These are phyloP conservation scores for Trochalopteron elliotii DNA, from an alignment of 2,113 vertebrate genomes.

Conservation along the genomic window DNA sequence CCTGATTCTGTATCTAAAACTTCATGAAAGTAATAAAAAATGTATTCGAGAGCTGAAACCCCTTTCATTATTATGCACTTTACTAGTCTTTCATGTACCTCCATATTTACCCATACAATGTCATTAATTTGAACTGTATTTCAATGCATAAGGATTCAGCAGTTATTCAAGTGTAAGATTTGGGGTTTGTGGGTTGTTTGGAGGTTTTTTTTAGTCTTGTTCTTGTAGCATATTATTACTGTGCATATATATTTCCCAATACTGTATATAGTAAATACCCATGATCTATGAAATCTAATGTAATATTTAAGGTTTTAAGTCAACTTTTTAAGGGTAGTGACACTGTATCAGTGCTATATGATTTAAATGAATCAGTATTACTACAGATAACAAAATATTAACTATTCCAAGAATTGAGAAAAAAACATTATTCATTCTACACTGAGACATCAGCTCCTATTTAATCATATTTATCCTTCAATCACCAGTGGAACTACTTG, in stretches of 20 bases:
- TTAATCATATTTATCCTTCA: neutral
- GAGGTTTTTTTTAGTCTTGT: neutral
- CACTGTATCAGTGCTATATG: neutral
- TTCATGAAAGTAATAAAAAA: conserved; percentile 10
- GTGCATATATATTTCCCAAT: neutral
- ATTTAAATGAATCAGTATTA: neutral
- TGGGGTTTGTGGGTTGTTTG: neutral
- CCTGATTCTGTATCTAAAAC: neutral
- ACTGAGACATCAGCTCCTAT: neutral
- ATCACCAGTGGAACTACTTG: neutral
- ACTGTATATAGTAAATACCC: neutral
- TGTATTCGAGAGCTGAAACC: neutral
- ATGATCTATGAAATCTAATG: neutral
- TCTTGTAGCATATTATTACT: neutral
- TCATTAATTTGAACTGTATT: neutral
- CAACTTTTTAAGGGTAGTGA: neutral
- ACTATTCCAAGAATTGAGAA: neutral
- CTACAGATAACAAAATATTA: neutral
- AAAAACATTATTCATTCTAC: neutral
- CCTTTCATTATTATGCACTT: neutral
- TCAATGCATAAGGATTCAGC: neutral
- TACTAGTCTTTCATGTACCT: neutral
- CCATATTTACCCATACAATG: neutral
- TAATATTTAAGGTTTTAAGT: neutral
- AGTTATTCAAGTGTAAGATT: neutral